Evolutionary conservation across 2,797 vertebrate species (phyloP).

Genomic region (Clarias platycephalus): DNA sequence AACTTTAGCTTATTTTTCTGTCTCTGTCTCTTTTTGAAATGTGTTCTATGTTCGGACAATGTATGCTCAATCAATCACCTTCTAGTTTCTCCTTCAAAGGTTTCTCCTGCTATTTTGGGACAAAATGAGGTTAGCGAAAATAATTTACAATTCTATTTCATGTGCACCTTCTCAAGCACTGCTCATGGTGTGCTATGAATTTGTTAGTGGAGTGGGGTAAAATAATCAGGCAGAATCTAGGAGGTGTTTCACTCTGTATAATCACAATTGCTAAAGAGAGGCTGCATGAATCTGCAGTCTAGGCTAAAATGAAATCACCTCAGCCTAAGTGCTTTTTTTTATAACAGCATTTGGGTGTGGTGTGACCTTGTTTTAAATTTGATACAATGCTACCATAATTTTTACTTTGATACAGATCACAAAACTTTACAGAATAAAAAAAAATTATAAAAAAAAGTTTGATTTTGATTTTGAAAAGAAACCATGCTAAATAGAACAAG

Average conservation of each 20-base stretch:
- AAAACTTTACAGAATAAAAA: not conserved
- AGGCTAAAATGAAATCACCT: not conserved
- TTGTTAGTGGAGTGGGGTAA: too few relatives aligned
- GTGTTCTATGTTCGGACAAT: not conserved
- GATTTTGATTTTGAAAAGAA: not conserved
- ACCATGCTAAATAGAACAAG: not conserved
- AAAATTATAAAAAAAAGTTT: not conserved
- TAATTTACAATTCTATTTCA: not conserved
- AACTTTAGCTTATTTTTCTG: not conserved
- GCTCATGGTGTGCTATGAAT: not conserved
- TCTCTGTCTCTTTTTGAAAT: not conserved
- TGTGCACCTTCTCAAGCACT: not conserved
- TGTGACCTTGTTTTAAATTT: not conserved
- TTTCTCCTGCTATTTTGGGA: not conserved
- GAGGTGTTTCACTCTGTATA: not conserved
- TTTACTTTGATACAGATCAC: not conserved
- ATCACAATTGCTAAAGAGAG: not conserved
- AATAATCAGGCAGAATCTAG: not conserved
- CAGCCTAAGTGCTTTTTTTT: not conserved
- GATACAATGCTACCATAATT: not conserved
- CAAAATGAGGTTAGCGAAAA: not conserved
- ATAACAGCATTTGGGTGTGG: not conserved
- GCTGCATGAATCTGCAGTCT: not conserved
- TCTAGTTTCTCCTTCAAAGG: not conserved
- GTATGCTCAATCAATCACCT: not conserved